Evolutionary conservation across 2,113 vertebrate genomes (phyloP), one percentile per base, ranked within the genome.

Genomic region (Campylomormyrus numenius): DNA sequence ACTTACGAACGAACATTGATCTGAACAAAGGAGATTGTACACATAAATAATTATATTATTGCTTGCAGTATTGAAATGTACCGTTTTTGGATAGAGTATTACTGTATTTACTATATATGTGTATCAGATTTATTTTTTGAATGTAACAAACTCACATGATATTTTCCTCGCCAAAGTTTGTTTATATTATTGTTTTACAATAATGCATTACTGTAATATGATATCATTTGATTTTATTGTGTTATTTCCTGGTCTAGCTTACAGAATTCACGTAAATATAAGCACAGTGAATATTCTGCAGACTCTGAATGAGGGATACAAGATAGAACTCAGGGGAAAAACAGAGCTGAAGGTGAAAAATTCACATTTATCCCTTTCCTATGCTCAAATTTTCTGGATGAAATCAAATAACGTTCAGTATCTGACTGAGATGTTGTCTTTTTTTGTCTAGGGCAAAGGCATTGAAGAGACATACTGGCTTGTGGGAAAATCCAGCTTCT

Each of bases 391-490:
- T 11, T 62, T 46, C 35, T n/a, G 53, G 87, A 58, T 88, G 52
- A n/a, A n/a, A 46, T 66, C 39, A 45, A 58, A n/a, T 62, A 21
- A 19, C 15, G 5, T 19, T 17, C 70, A 10, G 17, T 58, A 35
- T 87, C 13, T 8, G 27, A 31, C 10, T 46, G 39, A 88, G 62
- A 39, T 21, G 9, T 21, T 58, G 56, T 17, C 87, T 90, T 84
- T 89, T 91, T 5, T 77, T 85, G 90, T 92, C 90, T 91, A 99
- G 98, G 98, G 98, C 58, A 98, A 97, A 96, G 98, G 97, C 74
- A 87, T 97, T 74, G 96, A 99, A 94, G 97, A 99, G 92, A 99
- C 98, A 0, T 98, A 96, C 90, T 98, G 98, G 97, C 95, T 99
- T 70, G 95, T 96, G 48, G 97, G 97, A 35, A 98, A 97, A 94